These are phyloP conservation scores for Eptatretus atami DNA, from an alignment of 2,797 vertebrate species.

Conservation along the genomic window DNA sequence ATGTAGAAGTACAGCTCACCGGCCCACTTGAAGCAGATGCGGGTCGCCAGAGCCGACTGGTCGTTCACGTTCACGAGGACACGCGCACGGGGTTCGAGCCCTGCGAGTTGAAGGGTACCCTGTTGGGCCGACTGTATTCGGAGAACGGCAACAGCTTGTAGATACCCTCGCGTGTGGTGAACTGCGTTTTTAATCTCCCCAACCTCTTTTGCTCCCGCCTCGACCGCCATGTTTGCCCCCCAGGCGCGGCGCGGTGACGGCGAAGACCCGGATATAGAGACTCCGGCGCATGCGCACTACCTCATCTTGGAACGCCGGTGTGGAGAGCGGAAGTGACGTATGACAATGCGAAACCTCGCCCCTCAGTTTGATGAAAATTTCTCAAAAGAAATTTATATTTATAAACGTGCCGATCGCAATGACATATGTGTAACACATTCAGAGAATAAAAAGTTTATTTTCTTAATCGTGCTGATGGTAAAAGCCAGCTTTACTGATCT, in stretches of 20 bases:
- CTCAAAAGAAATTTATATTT: no score
- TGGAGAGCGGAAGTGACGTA: no score
- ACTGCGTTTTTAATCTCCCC: conserved; percentile 99
- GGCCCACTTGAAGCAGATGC: conserved; percentile 99
- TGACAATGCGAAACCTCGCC: no score
- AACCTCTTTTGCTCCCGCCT: conserved; percentile 96
- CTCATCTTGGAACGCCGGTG: no score
- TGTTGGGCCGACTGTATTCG: conserved; percentile 89
- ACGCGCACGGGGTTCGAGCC: conserved; percentile 87
- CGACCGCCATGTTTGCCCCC: conserved; percentile 92
- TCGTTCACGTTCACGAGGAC: conserved; percentile 95
- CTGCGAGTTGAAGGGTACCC: conserved; percentile 93
- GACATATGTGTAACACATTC: no score
- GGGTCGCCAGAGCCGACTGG: conserved; percentile 88
- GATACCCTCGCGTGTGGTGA: conserved; percentile 86
- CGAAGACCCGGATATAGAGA: conserved; percentile 29
- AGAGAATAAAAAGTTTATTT: no score
- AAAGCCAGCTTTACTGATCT: no score
- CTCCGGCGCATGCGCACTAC: no score
- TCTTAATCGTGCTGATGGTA: no score
- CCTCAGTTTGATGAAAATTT: no score
- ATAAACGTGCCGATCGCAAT: no score
- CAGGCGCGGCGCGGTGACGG: conserved; percentile 26
- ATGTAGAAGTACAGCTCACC: conserved; percentile 98
- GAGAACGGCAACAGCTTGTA: conserved; percentile 95